Percentiles rank a stretch among this genome's conserved stretches.
Evolutionary conservation across 1,140 invertebrate genomes (phyloP).

Genomic region (Aphelenchoides besseyi): DNA sequence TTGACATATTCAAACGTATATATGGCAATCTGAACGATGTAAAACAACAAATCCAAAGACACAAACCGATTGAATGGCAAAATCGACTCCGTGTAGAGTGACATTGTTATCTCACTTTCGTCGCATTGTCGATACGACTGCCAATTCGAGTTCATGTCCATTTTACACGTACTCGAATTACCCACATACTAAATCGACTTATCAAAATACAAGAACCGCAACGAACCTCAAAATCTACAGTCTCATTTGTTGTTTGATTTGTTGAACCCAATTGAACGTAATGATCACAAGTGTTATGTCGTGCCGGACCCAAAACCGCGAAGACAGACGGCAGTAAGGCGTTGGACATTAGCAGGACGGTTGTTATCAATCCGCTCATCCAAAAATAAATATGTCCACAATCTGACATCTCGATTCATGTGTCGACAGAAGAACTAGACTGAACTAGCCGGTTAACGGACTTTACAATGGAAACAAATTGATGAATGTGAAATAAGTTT

Average conservation of each 20-base stretch:
- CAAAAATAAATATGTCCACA: too few relatives aligned
- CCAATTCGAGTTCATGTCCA: slow-evolving; percentile 1
- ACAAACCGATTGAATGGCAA: slow-evolving; percentile 13
- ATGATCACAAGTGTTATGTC: slow-evolving; percentile 7
- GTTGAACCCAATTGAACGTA: background rate
- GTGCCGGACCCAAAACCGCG: background rate
- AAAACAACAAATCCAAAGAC: background rate
- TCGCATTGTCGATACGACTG: background rate
- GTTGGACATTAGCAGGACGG: background rate
- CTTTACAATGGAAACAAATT: background rate
- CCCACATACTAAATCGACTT: slow-evolving; percentile 5
- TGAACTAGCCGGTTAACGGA: too few relatives aligned
- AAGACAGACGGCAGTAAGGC: background rate
- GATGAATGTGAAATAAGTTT: background rate
- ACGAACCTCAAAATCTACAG: slow-evolving; percentile 1
- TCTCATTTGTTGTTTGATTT: slow-evolving; percentile 7
- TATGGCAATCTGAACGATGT: background rate
- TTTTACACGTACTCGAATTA: background rate
- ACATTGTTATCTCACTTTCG: background rate
- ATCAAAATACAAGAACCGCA: background rate
- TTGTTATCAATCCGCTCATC: too few relatives aligned
- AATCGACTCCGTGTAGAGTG: slow-evolving; percentile 6
- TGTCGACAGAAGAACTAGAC: too few relatives aligned
- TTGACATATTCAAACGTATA: slow-evolving; percentile 16
- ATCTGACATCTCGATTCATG: too few relatives aligned